phyloP scores from a whole-genome alignment of 2,888 invertebrate species.

The Blomia tropicalis region DNA sequence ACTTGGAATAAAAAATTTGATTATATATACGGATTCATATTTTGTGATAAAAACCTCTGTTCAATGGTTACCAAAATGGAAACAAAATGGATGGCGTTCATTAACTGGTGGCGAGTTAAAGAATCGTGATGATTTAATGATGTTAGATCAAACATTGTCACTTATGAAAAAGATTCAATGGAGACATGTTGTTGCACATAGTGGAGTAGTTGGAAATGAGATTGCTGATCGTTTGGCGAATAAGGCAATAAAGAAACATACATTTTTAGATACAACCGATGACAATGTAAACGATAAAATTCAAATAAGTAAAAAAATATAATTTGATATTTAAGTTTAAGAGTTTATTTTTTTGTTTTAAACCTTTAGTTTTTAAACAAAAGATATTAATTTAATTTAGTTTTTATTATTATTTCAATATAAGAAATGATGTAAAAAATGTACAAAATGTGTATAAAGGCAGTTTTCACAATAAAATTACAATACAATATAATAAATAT shows the following conservation, averaged over 20 bases:
- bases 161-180: constrained; percentile 42
- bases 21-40: constrained; percentile 77
- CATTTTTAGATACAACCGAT: background rate
- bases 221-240: constrained; percentile 67
- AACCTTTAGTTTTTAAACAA: no score
- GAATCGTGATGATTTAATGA: constrained; percentile 65
- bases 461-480: no score
- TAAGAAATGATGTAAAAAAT: background rate
- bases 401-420: background rate
- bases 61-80: constrained; percentile 77
- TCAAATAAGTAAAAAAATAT: background rate
- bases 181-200: constrained; percentile 61
- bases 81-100: constrained; percentile 65
- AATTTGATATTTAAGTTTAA: background rate
- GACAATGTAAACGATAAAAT: no score
- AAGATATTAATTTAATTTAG: background rate
- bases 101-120: constrained; percentile 57
- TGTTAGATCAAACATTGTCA: constrained; percentile 49
- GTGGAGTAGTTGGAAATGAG: constrained; percentile 70
- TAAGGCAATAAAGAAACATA: background rate
- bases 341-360: no score
- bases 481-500: no score
- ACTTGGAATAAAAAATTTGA: constrained; percentile 46
- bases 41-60: constrained; percentile 67
- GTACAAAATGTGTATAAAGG: no score